Conservation (phyloP, 2,113 vertebrate genomes). For the Microcebus jonahi region DNA sequence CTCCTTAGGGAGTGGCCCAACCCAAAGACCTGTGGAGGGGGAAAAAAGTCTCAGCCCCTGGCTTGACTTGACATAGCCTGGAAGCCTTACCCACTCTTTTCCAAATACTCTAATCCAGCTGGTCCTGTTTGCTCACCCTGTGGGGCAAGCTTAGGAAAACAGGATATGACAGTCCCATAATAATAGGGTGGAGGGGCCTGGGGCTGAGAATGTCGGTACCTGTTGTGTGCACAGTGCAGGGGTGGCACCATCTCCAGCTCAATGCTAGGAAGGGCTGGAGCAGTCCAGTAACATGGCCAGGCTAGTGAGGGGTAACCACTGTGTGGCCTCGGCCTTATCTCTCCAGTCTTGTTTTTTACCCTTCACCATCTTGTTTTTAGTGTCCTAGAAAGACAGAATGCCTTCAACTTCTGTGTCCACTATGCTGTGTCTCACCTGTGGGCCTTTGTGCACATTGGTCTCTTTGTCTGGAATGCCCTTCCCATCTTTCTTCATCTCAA, state of each 20-base stretch:
- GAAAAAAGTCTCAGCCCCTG: background rate
- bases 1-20: background rate
- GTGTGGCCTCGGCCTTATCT: background rate
- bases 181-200: conserved; percentile 47
- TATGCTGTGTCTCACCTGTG: background rate
- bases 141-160: conserved; percentile 60
- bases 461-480: background rate
- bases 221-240: background rate
- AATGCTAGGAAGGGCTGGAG: background rate
- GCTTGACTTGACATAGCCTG: background rate
- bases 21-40: background rate
- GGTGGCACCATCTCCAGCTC: background rate
- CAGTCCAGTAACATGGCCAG: background rate
- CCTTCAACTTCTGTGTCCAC: background rate
- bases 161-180: conserved; percentile 31
- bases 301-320: background rate
- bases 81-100: background rate
- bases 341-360: background rate
- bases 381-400: background rate
- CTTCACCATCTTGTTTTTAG: background rate
- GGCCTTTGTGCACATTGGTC: background rate
- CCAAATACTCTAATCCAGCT: conserved; percentile 53
- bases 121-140: conserved; percentile 52
- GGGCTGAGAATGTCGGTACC: background rate
- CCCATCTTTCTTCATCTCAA: background rate